Base-by-base conservation (phyloP, 1,140 invertebrate genomes). In the Druon quercuslanigerum region DNA sequence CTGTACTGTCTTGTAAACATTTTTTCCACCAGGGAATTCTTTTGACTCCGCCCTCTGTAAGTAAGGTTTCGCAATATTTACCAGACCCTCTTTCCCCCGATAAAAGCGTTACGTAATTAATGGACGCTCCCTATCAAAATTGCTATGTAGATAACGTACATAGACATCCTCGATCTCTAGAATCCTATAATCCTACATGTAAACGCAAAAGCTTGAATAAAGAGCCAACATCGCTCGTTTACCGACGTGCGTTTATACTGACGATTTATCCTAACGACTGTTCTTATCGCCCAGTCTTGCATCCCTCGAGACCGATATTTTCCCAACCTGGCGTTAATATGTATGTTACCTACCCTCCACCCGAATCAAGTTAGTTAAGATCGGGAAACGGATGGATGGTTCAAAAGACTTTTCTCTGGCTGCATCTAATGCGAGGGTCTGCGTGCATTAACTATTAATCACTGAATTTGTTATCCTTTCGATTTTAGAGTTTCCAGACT, bases 361-460 rank as follows among this genome's bases (percentile, higher is more conserved):
- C 60, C 33, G 60, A 66, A 66, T 66, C 60, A 66, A 66, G 60
- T 33, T 46, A 66, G 60, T 66, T 14, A 14, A 66, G 60, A 33
- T 66, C 25, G 60, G 60, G 11, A 66, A 66, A 66, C 60, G 60
- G 60, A 66, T 66, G 60, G 13, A 20, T 66, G 60, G 33, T 13
- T 66, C 20, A 14, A 66, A 66, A 66, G 60, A 33, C 33, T 66
- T 66, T 66, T 66, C 60, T 60, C 57, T 13, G 2, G 25, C 11
- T 66, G 60, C 60, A 66, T 40, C 60, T 40, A 66, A 66, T 66
- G 25, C 33, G 60, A 40, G 60, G 60, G 46, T 66, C 25, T 66
- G 33, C 33, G 60, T 66, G 60, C 60, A 66, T 66, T 66, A 66
- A 66, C 60, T 66, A 66, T 40, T 66, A 66, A 66, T 66, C 60